Base-by-base conservation (phyloP, 2,888 invertebrate species). In the Hypomecis punctinalis region DNA sequence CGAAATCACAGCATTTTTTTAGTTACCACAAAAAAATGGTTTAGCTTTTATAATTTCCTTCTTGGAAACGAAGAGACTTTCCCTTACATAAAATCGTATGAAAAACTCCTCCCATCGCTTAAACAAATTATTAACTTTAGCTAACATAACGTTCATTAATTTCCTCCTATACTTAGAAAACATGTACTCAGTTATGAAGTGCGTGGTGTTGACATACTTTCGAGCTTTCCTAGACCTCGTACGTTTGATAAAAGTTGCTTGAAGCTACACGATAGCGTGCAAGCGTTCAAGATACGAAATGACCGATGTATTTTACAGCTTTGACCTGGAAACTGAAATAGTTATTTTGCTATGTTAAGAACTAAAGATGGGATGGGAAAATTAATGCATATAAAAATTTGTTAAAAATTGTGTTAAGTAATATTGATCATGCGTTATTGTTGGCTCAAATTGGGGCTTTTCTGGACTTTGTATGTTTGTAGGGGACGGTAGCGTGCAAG, bases 201-300 rank as follows among this genome's bases (percentile, higher is more conserved):
- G 36, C 13, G 11, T n/a, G 48, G 49, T 35, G 42, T 53, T 51
- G 64, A 37, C 64, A 52, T 23, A 64, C 64, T 64, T 63, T 56
- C 35, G 11, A 52, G 59, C 64, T 64, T 64, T 56, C 56, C 46
- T 55, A 54, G 52, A 36, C 54, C 55, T 46, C 55, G 58, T 55
- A 47, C 33, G 39, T 55, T 59, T 56, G 47, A 61, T 51, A 56
- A 52, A 47, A 61, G 56, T 52, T 57, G 56, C 39, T 43, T 53
- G 5, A 54, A 60, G 56, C 47, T 49, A 9, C 10, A 9, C 45
- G 56, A 56, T 49, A 58, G 13, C 13, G 23, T 48, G 40, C 23
- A 43, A 43, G 11, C 37, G n/a, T 42, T 36, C 11, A 11, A 49
- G 35, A 47, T 47, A 37, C 49, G 49, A 37, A 23, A 52, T 23